A percentile compares a stretch with the other conserved stretches of the same genome.
Conservation (phyloP, 1,140 invertebrate species). For the Eulimnadia texana region DNA sequence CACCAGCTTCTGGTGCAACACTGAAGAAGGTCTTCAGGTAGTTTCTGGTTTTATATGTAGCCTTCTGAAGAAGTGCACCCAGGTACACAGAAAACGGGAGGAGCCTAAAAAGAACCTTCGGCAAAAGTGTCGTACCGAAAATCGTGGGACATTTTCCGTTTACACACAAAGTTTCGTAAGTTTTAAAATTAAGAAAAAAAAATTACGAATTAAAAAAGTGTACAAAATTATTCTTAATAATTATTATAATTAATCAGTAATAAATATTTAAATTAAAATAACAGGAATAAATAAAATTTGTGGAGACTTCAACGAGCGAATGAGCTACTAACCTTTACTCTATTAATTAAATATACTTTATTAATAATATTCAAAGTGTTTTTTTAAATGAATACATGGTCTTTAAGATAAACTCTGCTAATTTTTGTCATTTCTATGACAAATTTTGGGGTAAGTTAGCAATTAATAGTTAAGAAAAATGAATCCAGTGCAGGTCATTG, state of each 20-base stretch:
- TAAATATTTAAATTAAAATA: too few species aligned
- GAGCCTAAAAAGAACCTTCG: neutral
- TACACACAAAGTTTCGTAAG: neutral
- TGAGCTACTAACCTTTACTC: neutral
- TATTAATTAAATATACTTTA: neutral
- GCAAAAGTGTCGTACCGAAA: neutral
- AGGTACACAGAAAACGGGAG: neutral
- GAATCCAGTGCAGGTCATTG: neutral
- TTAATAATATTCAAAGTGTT: neutral
- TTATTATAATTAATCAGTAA: neutral
- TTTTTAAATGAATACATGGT: neutral
- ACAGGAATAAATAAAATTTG: too few species aligned
- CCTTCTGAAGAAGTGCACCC: neutral
- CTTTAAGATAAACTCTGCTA: neutral
- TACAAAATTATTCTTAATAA: neutral
- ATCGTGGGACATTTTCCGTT: neutral
- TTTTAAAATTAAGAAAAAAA: neutral
- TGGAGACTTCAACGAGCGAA: neutral
- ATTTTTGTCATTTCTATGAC: neutral
- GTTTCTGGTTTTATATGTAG: neutral
- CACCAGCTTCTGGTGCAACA: neutral
- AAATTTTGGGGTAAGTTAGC: too few species aligned
- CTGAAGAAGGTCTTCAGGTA: neutral
- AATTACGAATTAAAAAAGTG: neutral
- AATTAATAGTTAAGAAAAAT: too few species aligned